Percentiles rank a stretch among this genome's conserved stretches.
Conservation (phyloP, 2,888 invertebrate species). For the Eristalis intricaria region DNA sequence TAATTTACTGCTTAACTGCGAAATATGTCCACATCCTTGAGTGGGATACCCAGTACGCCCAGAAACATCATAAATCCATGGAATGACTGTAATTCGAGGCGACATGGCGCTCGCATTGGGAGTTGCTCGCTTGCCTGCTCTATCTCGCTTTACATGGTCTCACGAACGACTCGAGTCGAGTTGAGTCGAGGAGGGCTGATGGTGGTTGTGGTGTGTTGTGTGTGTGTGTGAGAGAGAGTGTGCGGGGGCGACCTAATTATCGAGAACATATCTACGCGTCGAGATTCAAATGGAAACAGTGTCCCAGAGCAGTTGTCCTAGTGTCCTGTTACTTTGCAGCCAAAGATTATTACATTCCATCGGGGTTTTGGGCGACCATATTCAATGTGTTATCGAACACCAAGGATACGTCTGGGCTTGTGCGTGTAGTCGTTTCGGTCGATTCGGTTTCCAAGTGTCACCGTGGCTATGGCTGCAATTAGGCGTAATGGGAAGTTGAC, state of each 20-base stretch:
- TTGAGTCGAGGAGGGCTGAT: background rate
- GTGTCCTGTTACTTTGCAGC: slow-evolving; percentile 39
- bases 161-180: background rate
- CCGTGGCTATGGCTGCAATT: slow-evolving; percentile 37
- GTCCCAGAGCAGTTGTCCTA: slow-evolving; percentile 24
- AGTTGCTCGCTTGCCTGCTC: background rate
- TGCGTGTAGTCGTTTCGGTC: background rate
- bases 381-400: background rate
- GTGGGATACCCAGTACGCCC: background rate
- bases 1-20: slow-evolving; percentile 31
- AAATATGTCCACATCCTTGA: slow-evolving; percentile 21
- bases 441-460: slow-evolving; percentile 1
- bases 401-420: slow-evolving; percentile 25
- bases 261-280: slow-evolving; percentile 23
- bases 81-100: slow-evolving; percentile 51
- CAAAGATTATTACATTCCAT: background rate
- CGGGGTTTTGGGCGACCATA: background rate
- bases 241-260: slow-evolving; percentile 46
- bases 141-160: background rate
- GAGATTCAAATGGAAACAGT: slow-evolving; percentile 27
- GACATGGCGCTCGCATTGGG: slow-evolving; percentile 9
- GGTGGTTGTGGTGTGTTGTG: no score
- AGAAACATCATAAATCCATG: slow-evolving; percentile 43
- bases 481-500: slow-evolving; percentile 47
- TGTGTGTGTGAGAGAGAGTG: no score